phyloP scores from a whole-genome alignment of 2,888 invertebrate species.

The Lamproptera curius region DNA sequence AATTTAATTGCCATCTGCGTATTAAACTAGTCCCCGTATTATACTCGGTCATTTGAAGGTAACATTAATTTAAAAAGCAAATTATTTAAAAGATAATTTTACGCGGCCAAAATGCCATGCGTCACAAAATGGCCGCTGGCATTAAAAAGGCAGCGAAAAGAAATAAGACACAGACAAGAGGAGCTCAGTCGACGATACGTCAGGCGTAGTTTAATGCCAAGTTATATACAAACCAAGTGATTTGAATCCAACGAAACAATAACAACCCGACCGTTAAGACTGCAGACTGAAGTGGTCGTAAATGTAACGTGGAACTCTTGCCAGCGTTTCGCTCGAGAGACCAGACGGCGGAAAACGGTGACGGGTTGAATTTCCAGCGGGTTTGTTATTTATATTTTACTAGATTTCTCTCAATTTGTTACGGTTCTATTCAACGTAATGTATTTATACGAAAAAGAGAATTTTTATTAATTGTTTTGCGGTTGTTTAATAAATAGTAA shows the following conservation, averaged over 20 bases:
- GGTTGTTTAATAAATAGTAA: too few species aligned
- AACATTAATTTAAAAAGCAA: not conserved
- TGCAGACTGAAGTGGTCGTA: not conserved
- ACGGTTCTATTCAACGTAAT: too few species aligned
- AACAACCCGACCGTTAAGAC: conserved; percentile 7
- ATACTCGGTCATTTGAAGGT: too few species aligned
- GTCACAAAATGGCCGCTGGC: conserved; percentile 21
- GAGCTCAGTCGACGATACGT: conserved; percentile 18
- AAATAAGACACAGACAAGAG: conserved; percentile 16
- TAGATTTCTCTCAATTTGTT: too few species aligned
- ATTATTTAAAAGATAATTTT: too few species aligned
- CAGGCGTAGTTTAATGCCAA: conserved; percentile 14
- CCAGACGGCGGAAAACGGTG: not conserved
- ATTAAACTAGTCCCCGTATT: too few species aligned
- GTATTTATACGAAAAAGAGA: too few species aligned
- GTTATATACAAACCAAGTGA: conserved; percentile 14
- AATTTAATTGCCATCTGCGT: too few species aligned
- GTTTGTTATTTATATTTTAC: too few species aligned
- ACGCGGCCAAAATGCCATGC: conserved; percentile 17
- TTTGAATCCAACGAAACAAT: conserved; percentile 10
- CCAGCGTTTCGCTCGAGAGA: not conserved
- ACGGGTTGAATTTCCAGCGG: too few species aligned
- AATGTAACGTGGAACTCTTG: not conserved
- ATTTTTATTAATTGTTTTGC: too few species aligned
- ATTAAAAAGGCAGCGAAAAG: conserved; percentile 22